Percentiles rank a stretch among this genome's conserved stretches.
Evolutionary conservation across 2,888 invertebrate species (phyloP).

Genomic region (Gasteruption jaculator): DNA sequence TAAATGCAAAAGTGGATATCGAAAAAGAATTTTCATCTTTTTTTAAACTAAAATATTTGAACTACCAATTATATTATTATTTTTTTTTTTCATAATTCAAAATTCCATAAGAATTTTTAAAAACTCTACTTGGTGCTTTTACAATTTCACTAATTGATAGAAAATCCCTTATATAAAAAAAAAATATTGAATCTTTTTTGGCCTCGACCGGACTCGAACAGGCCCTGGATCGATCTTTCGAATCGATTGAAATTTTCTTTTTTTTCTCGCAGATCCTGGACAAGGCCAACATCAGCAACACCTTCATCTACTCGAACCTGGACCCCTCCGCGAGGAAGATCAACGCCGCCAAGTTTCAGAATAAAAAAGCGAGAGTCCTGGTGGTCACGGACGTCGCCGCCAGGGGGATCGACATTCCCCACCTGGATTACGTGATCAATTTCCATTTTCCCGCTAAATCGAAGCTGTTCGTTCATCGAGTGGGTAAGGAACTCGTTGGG

Average conservation of each 20-base stretch:
- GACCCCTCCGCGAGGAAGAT: constrained; percentile 94
- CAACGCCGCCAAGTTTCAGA: constrained; percentile 84
- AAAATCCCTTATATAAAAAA: too few species aligned
- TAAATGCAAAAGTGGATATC: not conserved
- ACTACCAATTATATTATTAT: constrained; percentile 4
- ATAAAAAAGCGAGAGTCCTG: constrained; percentile 75
- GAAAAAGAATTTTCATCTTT: not conserved
- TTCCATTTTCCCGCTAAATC: constrained; percentile 95
- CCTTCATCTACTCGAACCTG: constrained; percentile 90
- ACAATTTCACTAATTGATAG: too few species aligned
- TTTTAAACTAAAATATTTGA: not conserved
- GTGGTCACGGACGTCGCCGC: constrained; percentile 98
- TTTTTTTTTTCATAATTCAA: constrained; percentile 18
- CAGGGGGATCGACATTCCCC: constrained; percentile 94
- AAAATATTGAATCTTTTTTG: too few species aligned
- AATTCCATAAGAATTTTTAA: not conserved
- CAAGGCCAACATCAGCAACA: constrained; percentile 74
- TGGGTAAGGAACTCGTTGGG: constrained; percentile 63
- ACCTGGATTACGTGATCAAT: constrained; percentile 93
- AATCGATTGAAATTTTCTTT: too few species aligned
- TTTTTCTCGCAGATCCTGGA: constrained; percentile 62
- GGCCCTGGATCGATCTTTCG: too few species aligned
- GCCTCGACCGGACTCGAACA: too few species aligned
- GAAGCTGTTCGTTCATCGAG: constrained; percentile 97
- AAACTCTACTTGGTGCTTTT: too few species aligned